phyloP scores from a whole-genome alignment of 2,888 invertebrate species.

The Melanostoma mellinum region DNA sequence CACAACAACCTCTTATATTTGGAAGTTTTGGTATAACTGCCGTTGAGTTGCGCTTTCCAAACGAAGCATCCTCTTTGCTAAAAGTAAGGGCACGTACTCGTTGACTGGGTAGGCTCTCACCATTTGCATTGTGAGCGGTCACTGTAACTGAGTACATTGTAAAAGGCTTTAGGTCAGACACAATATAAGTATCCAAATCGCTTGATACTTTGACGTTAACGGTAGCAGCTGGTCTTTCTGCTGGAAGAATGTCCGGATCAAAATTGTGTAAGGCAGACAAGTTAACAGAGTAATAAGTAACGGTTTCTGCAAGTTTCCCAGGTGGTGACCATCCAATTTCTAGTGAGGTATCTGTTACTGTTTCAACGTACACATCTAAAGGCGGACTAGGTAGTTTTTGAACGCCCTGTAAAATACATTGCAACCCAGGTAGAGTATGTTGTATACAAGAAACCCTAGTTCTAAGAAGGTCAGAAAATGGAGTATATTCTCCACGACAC shows the following conservation, averaged over 20 bases:
- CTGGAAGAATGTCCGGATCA: conserved; percentile 82
- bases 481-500: conserved; percentile 92
- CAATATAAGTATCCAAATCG: conserved; percentile 16
- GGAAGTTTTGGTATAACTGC: conserved; percentile 88
- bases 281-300: conserved; percentile 88
- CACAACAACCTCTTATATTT: conserved; percentile 89
- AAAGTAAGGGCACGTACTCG: conserved; percentile 88
- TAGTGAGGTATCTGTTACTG: conserved; percentile 88
- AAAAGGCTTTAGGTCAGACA: conserved; percentile 86
- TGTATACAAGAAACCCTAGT: conserved; percentile 93
- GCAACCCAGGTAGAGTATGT: conserved; percentile 91
- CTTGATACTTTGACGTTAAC: conserved; percentile 80
- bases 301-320: conserved; percentile 85
- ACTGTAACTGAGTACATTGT: conserved; percentile 93
- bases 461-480: conserved; percentile 91
- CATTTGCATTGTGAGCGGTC: conserved; percentile 88
- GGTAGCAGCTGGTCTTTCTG: conserved; percentile 77
- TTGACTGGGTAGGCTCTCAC: conserved; percentile 90
- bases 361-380: conserved; percentile 87
- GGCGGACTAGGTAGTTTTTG: conserved; percentile 88
- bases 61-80: conserved; percentile 80
- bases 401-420: conserved; percentile 92
- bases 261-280: conserved; percentile 88
- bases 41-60: conserved; percentile 49
- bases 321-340: conserved; percentile 89